Percentiles rank a stretch among this genome's conserved stretches.
phyloP scores from a whole-genome alignment of 37 sponge, comb jelly and placozoan species.

The Halichondria panicea region DNA sequence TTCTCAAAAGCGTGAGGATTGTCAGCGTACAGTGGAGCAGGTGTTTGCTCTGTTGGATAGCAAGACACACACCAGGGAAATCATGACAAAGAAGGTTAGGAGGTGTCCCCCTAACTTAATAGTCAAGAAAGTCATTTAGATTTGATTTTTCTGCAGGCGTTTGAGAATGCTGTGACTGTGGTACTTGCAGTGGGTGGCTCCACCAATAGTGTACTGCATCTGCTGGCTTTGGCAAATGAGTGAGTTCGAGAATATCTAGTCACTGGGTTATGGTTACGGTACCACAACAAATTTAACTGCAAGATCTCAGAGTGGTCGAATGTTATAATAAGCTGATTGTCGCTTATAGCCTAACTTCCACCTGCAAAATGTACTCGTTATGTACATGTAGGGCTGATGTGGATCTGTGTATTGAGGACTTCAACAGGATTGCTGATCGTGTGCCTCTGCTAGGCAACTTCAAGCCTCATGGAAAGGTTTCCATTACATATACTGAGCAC shows the following conservation, averaged over 20 bases:
- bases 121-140: neutral
- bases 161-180: conserved; percentile 80
- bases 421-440: conserved; percentile 64
- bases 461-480: conserved; percentile 80
- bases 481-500: neutral
- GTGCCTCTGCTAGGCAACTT: conserved; percentile 67
- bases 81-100: conserved; percentile 68
- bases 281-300: no score
- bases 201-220: conserved; percentile 75
- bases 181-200: conserved; percentile 76
- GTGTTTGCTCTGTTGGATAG: conserved; percentile 45
- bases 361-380: no score
- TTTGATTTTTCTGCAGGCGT: conserved; percentile 43
- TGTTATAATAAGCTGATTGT: no score
- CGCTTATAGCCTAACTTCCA: no score
- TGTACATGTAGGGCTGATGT: conserved; percentile 63
- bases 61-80: conserved; percentile 35
- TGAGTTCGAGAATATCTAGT: no score
- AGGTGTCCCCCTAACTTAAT: neutral
- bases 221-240: conserved; percentile 76
- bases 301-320: no score
- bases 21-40: conserved; percentile 43
- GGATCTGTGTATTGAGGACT: conserved; percentile 60
- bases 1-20: conserved; percentile 50
- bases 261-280: no score